phyloP scores from a whole-genome alignment of 1,140 invertebrate species.

The Megalonaias nervosa region DNA sequence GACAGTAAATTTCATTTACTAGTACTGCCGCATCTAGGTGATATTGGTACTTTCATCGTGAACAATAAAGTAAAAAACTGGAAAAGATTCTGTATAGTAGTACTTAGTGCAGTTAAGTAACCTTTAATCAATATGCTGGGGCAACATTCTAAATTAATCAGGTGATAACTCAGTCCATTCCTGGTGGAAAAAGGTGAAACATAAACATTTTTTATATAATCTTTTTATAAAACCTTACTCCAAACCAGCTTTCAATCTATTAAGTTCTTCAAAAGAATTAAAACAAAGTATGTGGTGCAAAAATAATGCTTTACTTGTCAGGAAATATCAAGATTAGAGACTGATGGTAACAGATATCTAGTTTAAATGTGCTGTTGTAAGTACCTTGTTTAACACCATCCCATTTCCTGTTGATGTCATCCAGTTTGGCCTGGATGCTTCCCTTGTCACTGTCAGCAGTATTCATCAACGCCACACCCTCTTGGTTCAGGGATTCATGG shows the following conservation, averaged over 20 bases:
- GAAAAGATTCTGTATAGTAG: neutral
- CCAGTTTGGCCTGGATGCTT: constrained; percentile 86
- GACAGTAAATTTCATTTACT: neutral
- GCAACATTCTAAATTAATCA: too few relatives aligned
- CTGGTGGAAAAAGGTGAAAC: too few relatives aligned
- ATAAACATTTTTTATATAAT: too few relatives aligned
- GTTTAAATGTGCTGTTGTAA: constrained; percentile 6
- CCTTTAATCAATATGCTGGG: neutral
- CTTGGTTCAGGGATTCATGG: constrained; percentile 87
- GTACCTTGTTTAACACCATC: constrained; percentile 85
- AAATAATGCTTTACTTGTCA: too few relatives aligned
- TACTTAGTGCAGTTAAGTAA: neutral
- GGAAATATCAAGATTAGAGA: too few relatives aligned
- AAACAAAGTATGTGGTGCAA: too few relatives aligned
- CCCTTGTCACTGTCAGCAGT: constrained; percentile 93
- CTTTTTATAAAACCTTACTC: too few relatives aligned
- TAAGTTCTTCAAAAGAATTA: too few relatives aligned
- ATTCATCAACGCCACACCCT: constrained; percentile 85
- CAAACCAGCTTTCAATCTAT: too few relatives aligned
- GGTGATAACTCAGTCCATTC: too few relatives aligned
- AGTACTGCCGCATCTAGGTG: neutral
- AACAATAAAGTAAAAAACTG: neutral
- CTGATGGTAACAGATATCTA: neutral
- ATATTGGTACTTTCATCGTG: neutral
- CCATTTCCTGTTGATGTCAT: constrained; percentile 88